phyloP scores from a whole-genome alignment of 2,113 vertebrate species.

The Chinchilla lanigera region DNA sequence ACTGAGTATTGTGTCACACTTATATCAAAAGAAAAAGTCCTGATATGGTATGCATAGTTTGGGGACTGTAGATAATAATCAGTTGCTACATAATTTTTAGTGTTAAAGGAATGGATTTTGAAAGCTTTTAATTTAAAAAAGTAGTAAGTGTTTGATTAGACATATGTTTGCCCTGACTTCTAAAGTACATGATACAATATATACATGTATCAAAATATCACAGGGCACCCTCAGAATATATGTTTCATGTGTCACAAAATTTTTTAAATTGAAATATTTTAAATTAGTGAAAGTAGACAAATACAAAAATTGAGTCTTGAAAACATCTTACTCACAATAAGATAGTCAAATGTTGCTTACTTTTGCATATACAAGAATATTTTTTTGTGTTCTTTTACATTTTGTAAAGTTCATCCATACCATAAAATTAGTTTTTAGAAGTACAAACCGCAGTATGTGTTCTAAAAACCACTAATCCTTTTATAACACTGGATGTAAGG shows the following conservation, averaged over 20 bases:
- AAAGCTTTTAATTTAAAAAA: not conserved
- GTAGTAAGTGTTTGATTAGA: not conserved
- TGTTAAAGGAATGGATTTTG: not conserved
- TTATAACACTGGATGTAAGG: not conserved
- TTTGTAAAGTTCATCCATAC: not conserved
- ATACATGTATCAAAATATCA: not conserved
- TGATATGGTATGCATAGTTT: not conserved
- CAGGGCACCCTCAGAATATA: not conserved
- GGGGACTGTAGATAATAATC: not conserved
- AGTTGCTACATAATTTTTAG: not conserved
- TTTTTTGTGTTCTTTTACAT: not conserved
- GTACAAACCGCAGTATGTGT: not conserved
- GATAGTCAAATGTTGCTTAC: not conserved
- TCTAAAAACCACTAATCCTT: not conserved
- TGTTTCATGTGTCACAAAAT: not conserved
- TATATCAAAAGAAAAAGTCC: not conserved
- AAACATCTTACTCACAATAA: not conserved
- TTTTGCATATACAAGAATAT: not conserved
- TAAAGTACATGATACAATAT: not conserved
- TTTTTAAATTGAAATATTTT: not conserved
- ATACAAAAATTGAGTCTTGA: not conserved
- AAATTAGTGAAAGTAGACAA: not conserved
- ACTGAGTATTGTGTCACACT: not conserved
- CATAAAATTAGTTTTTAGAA: conserved; percentile 1
- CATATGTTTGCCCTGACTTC: not conserved